A percentile compares a stretch with the other conserved stretches of the same genome.
phyloP scores from a whole-genome alignment of 2,113 vertebrate genomes.

The Salvelinus fontinalis region DNA sequence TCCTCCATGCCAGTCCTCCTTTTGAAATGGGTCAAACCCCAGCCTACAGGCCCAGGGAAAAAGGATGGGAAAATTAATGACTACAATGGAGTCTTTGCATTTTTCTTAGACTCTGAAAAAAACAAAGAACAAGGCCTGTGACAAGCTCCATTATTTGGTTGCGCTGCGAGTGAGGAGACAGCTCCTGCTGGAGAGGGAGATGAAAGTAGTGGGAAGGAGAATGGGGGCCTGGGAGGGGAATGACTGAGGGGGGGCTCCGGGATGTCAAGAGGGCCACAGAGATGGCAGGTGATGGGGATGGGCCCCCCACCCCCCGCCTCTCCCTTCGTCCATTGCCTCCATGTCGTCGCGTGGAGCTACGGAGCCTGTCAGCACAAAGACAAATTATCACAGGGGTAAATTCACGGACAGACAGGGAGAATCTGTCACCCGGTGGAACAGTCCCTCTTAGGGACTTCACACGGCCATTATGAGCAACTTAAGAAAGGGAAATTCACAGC shows the following conservation, averaged over 20 bases:
- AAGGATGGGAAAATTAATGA: conserved; percentile 98
- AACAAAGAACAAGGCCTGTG: conserved; percentile 93
- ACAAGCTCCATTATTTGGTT: conserved; percentile 99
- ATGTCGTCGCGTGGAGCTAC: conserved; percentile 81
- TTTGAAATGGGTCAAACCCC: conserved; percentile 88
- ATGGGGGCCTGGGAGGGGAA: conserved; percentile 53
- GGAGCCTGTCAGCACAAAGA: conserved; percentile 87
- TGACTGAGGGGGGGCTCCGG: conserved; percentile 78
- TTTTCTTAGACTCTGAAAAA: conserved; percentile 85
- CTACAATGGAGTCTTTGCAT: conserved; percentile 97
- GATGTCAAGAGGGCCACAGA: conserved; percentile 89
- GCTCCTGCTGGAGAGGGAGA: conserved; percentile 90
- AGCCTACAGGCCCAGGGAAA: conserved; percentile 82
- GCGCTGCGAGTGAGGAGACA: conserved; percentile 89
- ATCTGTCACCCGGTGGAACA: conserved; percentile 82
- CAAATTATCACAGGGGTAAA: conserved; percentile 87
- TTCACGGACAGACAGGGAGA: conserved; percentile 79
- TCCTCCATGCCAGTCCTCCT: conserved; percentile 71
- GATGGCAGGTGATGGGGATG: conserved; percentile 97
- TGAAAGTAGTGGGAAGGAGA: conserved; percentile 75
- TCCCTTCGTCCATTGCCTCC: conserved; percentile 62
- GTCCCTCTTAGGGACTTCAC: conserved; percentile 70
- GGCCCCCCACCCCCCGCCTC: conserved; percentile 74
- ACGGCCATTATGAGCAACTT: conserved; percentile 71
- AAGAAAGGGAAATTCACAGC: conserved; percentile 65